Percentiles rank a stretch among this genome's conserved stretches.
Evolutionary conservation across 2,888 invertebrate species (phyloP).

Genomic region (Machimus rusticus): DNA sequence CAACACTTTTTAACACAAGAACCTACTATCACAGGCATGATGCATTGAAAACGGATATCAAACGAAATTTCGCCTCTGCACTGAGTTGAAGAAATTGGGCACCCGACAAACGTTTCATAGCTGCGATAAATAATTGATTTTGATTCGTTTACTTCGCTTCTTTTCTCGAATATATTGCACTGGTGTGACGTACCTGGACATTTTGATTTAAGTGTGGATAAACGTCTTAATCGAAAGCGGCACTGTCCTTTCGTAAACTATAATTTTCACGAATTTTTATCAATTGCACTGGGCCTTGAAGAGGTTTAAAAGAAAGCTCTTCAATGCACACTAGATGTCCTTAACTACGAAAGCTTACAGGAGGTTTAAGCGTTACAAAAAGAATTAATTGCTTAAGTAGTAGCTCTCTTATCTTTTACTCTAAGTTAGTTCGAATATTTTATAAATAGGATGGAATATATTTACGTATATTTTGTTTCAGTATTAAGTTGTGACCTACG

Average conservation of each 20-base stretch:
- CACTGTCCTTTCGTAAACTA: not conserved
- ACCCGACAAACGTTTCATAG: not conserved
- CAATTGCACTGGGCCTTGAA: conserved; percentile 17
- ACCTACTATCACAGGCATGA: conserved; percentile 48
- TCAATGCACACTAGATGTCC: conserved; percentile 8
- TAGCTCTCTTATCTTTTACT: conserved; percentile 43
- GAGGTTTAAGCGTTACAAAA: conserved; percentile 46
- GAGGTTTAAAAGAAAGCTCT: not conserved
- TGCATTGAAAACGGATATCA: conserved; percentile 43
- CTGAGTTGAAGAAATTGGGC: not conserved
- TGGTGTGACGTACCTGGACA: not conserved
- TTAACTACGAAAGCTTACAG: conserved; percentile 43
- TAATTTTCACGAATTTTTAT: conserved; percentile 14
- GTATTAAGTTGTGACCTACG: not conserved
- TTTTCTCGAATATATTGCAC: not conserved
- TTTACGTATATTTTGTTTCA: conserved; percentile 50
- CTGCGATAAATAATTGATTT: not conserved
- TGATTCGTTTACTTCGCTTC: not conserved
- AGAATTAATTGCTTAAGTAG: conserved; percentile 44
- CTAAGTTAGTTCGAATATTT: conserved; percentile 44
- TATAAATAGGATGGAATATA: conserved; percentile 49
- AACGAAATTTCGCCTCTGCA: not conserved
- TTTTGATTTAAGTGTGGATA: not conserved
- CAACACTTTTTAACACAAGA: conserved; percentile 43
- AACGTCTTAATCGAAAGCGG: conserved; percentile 21